A percentile compares a stretch with the other conserved stretches of the same genome.
Evolutionary conservation across 1,140 invertebrate species (phyloP).

Genomic region (Aleiodes sp.): DNA sequence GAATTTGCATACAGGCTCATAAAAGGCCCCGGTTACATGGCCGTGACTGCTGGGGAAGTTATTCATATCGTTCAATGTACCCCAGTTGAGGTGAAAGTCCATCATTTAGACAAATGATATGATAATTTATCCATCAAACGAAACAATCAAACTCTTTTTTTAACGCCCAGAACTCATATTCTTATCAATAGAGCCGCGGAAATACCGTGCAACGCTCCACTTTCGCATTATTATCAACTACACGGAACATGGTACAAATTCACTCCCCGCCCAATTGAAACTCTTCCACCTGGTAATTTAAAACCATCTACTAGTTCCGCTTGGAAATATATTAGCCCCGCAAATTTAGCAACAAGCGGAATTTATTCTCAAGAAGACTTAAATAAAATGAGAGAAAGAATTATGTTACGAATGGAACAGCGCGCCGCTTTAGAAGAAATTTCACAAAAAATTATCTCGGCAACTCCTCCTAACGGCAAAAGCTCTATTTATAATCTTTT

Average conservation of each 20-base stretch:
- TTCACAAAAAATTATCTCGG: neutral
- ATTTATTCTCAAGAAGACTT: conserved; percentile 24
- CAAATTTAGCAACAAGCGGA: conserved; percentile 17
- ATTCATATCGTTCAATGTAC: conserved; percentile 35
- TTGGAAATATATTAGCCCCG: conserved; percentile 28
- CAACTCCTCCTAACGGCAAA: neutral
- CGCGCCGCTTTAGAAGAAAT: neutral
- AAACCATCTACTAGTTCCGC: neutral
- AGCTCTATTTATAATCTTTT: neutral
- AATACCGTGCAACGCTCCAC: conserved; percentile 17
- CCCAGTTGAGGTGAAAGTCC: neutral
- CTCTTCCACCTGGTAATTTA: neutral
- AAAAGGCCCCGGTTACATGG: conserved; percentile 36
- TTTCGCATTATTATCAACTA: conserved; percentile 21
- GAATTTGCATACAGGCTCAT: conserved; percentile 38
- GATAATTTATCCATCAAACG: neutral
- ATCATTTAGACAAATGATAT: neutral
- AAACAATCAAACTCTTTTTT: neutral
- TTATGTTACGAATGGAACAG: neutral
- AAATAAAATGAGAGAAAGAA: neutral
- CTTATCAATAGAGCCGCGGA: neutral
- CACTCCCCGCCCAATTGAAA: neutral
- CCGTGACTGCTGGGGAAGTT: conserved; percentile 27
- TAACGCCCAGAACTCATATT: conserved; percentile 28
- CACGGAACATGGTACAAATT: conserved; percentile 25